Percentiles rank a stretch among this genome's conserved stretches.
These are phyloP conservation scores for Gouania willdenowi DNA, from an alignment of 2,797 vertebrate genomes.

Conservation along the genomic window DNA sequence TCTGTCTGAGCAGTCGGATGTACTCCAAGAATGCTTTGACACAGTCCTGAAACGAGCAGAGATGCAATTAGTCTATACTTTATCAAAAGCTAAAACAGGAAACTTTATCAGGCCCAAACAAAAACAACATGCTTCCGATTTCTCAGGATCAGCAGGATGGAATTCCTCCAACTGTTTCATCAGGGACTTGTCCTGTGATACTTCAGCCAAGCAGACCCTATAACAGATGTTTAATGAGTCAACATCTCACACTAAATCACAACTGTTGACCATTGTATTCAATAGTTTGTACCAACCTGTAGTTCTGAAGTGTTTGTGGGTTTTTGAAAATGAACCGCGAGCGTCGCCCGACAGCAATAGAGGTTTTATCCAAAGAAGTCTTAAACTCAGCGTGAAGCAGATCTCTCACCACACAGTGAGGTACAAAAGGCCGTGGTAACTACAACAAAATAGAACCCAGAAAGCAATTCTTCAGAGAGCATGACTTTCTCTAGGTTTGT, in stretches of 20 bases:
- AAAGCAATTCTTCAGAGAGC: too few species aligned
- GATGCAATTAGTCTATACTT: neutral
- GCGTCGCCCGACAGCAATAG: conserved; percentile 85
- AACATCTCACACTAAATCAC: too few species aligned
- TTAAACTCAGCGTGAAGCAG: conserved; percentile 86
- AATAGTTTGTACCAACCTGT: conserved; percentile 68
- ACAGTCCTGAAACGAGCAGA: conserved; percentile 79
- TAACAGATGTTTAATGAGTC: neutral
- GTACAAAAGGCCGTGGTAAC: conserved; percentile 87
- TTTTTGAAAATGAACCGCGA: conserved; percentile 91
- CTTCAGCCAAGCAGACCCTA: conserved; percentile 94
- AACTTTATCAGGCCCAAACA: too few species aligned
- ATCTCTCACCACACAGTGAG: conserved; percentile 90
- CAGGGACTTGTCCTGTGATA: conserved; percentile 88
- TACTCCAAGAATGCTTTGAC: conserved; percentile 84
- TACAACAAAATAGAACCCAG: too few species aligned
- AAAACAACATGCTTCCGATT: conserved; percentile 81
- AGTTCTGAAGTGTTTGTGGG: conserved; percentile 90
- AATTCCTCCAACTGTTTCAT: conserved; percentile 77
- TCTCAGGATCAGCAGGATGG: conserved; percentile 78
- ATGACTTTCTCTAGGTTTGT: too few species aligned
- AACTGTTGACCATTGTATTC: neutral
- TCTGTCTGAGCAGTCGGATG: conserved; percentile 81
- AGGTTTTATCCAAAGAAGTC: conserved; percentile 92
- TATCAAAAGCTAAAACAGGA: neutral